These are phyloP conservation scores for Drosophila neutralis DNA, from an alignment of 2,888 invertebrate genomes.

Conservation along the genomic window DNA sequence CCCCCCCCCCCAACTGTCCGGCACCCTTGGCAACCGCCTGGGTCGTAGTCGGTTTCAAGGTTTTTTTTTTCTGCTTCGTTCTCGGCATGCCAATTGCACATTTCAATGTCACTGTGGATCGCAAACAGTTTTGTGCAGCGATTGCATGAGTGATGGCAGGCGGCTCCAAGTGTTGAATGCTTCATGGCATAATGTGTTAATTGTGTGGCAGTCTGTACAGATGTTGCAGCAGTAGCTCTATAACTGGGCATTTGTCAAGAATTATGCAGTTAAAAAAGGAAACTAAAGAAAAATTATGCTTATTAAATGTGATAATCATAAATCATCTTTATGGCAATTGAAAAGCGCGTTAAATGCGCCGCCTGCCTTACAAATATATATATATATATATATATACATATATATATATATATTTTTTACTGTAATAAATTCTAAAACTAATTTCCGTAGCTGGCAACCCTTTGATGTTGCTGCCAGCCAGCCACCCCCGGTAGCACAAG, in stretches of 20 bases:
- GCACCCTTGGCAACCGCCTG: slow-evolving; percentile 1
- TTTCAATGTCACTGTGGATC: slow-evolving; percentile 79
- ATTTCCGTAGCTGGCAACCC: slow-evolving; percentile 73
- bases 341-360: slow-evolving; percentile 70
- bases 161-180: slow-evolving; percentile 48
- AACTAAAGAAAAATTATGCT: slow-evolving; percentile 60
- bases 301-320: slow-evolving; percentile 79
- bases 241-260: slow-evolving; percentile 22
- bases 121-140: slow-evolving; percentile 52
- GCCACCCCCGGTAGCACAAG: slow-evolving; percentile 58
- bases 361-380: slow-evolving; percentile 7
- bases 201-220: slow-evolving; percentile 58
- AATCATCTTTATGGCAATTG: slow-evolving; percentile 82
- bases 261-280: slow-evolving; percentile 15
- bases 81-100: slow-evolving; percentile 75
- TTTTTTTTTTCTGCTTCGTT: slow-evolving; percentile 35
- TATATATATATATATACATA: not conserved
- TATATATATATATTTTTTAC: slow-evolving; percentile 21
- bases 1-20: slow-evolving; percentile 1
- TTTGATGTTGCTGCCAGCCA: slow-evolving; percentile 47
- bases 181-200: slow-evolving; percentile 65
- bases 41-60: slow-evolving; percentile 54
- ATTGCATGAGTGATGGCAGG: slow-evolving; percentile 57
- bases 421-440: slow-evolving; percentile 82
- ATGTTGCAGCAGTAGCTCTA: slow-evolving; percentile 19